Conservation (phyloP, 2,797 vertebrate genomes). For the Enteromius mattozi region DNA sequence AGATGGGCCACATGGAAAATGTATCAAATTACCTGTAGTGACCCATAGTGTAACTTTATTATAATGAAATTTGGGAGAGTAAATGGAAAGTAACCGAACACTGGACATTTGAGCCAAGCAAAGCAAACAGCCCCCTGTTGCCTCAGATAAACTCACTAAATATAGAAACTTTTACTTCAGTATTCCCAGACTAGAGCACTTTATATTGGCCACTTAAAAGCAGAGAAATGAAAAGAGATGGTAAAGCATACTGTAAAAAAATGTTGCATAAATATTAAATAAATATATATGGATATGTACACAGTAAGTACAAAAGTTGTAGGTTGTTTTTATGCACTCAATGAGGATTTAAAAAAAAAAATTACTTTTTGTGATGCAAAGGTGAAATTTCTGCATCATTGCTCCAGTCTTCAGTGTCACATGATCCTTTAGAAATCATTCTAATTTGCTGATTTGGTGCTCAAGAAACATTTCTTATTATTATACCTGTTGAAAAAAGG, state of each 20-base stretch:
- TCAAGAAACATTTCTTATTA: neutral
- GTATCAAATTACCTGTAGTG: constrained; percentile 26
- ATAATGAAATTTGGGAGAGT: constrained; percentile 36
- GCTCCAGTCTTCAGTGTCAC: neutral
- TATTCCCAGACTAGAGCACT: constrained; percentile 18
- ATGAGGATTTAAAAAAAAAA: no score
- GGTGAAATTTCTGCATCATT: neutral
- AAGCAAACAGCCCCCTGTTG: constrained; percentile 33
- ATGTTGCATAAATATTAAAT: no score
- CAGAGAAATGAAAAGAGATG: neutral
- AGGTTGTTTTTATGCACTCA: neutral
- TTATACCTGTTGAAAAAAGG: neutral
- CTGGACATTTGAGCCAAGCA: constrained; percentile 45
- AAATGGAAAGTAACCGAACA: constrained; percentile 41
- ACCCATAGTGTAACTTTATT: constrained; percentile 28
- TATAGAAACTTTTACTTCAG: constrained; percentile 36
- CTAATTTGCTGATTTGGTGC: neutral
- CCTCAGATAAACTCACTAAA: constrained; percentile 45
- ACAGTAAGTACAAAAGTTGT: neutral
- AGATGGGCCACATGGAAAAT: neutral
- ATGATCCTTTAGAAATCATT: neutral
- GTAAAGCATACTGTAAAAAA: neutral
- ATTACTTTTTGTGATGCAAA: neutral
- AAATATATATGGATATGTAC: neutral
- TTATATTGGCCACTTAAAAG: constrained; percentile 1